Base-by-base conservation (phyloP, 2,888 invertebrate species). In the Allacma fusca region DNA sequence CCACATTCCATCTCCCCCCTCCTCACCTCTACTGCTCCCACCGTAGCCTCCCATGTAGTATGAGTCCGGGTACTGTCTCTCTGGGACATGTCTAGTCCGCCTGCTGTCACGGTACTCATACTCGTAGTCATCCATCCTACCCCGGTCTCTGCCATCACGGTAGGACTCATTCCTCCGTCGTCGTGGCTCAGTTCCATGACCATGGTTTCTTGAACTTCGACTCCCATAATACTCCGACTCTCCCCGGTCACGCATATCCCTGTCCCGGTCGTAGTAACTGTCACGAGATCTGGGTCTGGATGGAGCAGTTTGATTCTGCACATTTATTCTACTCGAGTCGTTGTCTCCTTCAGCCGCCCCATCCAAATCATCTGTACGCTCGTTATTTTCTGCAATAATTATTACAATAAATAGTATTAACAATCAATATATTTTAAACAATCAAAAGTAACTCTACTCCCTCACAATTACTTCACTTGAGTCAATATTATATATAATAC, bases 211-310 rank as follows among this genome's bases (percentile, higher is more conserved):
- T 79, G 76, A 57, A 73, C 77, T 57, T 74, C 82, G 57, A 77
- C 76, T 57, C 59, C 79, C 62, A 67, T 79, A 76, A 34, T 75
- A 75, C 29, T 81, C 78, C 24, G 75, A 50, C 24, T 80, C 78
- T 21, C 81, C 75, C 40, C 79, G 81, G 71, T 80, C 76, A 24
- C 80, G 77, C 43, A 74, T 70, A n/a, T 79, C 75, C 28, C 80
- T 75, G 16, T 81, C 82, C 29, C 81, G 74, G 71, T 81, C 81
- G 50, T 81, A 79, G 62, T 78, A 78, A 12, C 78, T 72, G 23
- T 73, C 73, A 29, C 76, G 62, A 44, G 77, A 78, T 24, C 69
- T 62, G 9, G 78, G 78, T 59, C 78, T 71, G 24, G 76, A 76
- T n/a, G 76, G 73, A 21, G 69, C 70, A 16, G 68, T 78, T 40